Base-by-base conservation (phyloP, 2,113 vertebrate genomes). In the Arenaria interpres region DNA sequence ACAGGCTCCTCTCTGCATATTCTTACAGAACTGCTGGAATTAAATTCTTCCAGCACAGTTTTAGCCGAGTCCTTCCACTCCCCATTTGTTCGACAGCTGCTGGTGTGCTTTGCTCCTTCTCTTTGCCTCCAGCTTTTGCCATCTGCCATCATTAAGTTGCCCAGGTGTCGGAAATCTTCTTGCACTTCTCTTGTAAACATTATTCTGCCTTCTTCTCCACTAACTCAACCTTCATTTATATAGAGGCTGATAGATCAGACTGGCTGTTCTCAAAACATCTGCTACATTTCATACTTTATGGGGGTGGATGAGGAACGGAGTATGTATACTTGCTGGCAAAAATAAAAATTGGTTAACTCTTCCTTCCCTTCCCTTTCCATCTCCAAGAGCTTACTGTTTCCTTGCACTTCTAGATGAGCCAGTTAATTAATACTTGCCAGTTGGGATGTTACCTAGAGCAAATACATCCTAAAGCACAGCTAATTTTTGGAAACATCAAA, bases 131-230 rank as follows among this genome's bases (percentile, higher is more conserved):
- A 90, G 87, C 90, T 86, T 95, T 91, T 91, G 91, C 95, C 97
- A 97, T 96, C 96, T 97, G 97, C 94, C 81, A 85, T 73, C 62
- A 41, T 91, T 92, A 87, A 73, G 15, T 68, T 78, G 82, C 32
- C 84, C 98, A 98, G 97, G 86, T 97, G 88, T 91, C 10, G 23
- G 97, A 77, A 90, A 80, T 87, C 81, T 95, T 96, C 85, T 75
- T 63, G 51, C 67, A 93, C 57, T 86, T 93, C 93, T 88, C 90
- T 82, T 79, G 84, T 90, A 96, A 96, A 93, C 86, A 90, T 90
- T 91, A 60, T 87, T 92, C 56, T 92, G 71, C 91, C 43, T 3
- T 0, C 69, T 85, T 81, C 89, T 92, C 78, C 90, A 28, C 88
- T 76, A 91, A 77, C 88, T 85, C 93, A 94, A 50, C 80, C 85